These are phyloP conservation scores for Rhinolophus sinicus DNA, from an alignment of 2,113 vertebrate species.

Conservation along the genomic window DNA sequence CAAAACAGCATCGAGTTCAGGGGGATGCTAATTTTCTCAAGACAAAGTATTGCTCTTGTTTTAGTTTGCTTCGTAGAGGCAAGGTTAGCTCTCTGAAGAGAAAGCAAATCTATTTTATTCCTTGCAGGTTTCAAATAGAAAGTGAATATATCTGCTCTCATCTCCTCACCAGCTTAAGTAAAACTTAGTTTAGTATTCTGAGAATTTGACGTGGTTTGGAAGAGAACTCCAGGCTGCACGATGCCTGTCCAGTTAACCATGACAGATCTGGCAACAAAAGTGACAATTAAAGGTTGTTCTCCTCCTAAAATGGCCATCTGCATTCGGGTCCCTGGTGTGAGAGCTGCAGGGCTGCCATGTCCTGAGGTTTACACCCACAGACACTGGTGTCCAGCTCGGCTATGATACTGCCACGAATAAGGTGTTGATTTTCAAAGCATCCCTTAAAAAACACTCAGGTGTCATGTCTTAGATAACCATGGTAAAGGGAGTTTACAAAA, in stretches of 20 bases:
- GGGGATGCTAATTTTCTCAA: neutral
- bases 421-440: neutral
- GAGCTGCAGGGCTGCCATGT: fast-evolving
- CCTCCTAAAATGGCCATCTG: neutral
- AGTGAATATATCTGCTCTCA: neutral
- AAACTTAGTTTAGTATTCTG: neutral
- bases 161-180: neutral
- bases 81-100: neutral
- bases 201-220: neutral
- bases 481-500: neutral
- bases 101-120: neutral
- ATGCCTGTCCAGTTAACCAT: neutral
- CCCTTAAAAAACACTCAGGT: neutral
- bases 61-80: neutral
- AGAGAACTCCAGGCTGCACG: neutral
- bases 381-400: neutral
- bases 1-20: neutral
- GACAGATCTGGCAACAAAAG: neutral
- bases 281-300: neutral
- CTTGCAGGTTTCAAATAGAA: neutral
- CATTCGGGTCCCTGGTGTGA: neutral
- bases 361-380: neutral
- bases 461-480: neutral
- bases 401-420: neutral
- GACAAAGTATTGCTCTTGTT: neutral